These are phyloP conservation scores for Scaptomyza polygonia DNA, from an alignment of 2,888 invertebrate species.

Conservation along the genomic window DNA sequence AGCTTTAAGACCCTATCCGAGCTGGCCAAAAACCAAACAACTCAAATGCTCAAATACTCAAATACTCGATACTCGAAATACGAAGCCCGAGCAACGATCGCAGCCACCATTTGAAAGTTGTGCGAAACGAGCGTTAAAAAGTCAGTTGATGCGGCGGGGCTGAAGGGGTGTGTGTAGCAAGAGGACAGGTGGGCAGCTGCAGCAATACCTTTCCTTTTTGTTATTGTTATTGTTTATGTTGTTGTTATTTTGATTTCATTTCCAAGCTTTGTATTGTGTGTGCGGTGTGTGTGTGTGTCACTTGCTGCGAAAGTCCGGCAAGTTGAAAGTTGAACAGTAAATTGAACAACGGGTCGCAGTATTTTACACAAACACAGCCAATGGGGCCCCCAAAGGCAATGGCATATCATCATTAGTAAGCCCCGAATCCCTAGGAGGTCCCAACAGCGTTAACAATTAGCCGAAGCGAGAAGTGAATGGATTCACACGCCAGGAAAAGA, in stretches of 20 bases:
- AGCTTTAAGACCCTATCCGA: slow-evolving; percentile 46
- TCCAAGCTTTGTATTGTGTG: slow-evolving; percentile 15
- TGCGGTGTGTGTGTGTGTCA: slow-evolving; percentile 66
- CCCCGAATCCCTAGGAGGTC: slow-evolving; percentile 71
- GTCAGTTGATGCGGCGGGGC: slow-evolving; percentile 12
- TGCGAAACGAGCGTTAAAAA: slow-evolving; percentile 63
- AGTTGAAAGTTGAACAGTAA: slow-evolving; percentile 75
- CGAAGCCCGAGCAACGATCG: slow-evolving; percentile 50
- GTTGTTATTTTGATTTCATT: slow-evolving; percentile 36
- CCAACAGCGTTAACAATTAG: slow-evolving; percentile 45
- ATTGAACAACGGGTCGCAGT: slow-evolving; percentile 43
- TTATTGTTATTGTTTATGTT: slow-evolving; percentile 23
- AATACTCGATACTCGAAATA: slow-evolving; percentile 64
- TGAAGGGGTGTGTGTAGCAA: slow-evolving; percentile 17
- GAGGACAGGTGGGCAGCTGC: slow-evolving; percentile 41
- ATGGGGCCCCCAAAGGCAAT: slow-evolving; percentile 31
- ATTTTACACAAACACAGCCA: slow-evolving; percentile 54
- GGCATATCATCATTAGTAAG: slow-evolving; percentile 65
- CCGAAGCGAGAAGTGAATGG: slow-evolving; percentile 49
- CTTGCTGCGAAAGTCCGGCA: slow-evolving; percentile 76
- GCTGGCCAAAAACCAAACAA: slow-evolving; percentile 35
- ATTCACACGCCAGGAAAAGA: slow-evolving; percentile 11
- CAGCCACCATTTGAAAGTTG: slow-evolving; percentile 68
- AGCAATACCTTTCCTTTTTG: slow-evolving; percentile 57
- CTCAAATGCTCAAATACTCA: slow-evolving; percentile 46